Percentiles rank a stretch among this genome's conserved stretches.
Evolutionary conservation across 2,888 invertebrate species (phyloP).

Genomic region (Chorisops tibialis): DNA sequence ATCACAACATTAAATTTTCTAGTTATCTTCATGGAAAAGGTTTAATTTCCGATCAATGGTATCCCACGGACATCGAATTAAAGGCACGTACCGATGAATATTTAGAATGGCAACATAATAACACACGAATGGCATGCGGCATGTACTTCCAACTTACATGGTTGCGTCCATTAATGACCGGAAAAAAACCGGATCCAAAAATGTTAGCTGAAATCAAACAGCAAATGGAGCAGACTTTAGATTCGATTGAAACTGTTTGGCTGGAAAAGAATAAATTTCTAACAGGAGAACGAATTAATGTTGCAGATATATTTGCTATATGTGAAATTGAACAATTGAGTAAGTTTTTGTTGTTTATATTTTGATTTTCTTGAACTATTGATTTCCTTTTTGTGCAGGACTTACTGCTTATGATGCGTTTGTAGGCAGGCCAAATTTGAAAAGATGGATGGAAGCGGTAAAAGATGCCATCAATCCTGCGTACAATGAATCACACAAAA

Average conservation of each 20-base stretch:
- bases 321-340: slow-evolving; percentile 77
- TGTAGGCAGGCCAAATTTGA: slow-evolving; percentile 56
- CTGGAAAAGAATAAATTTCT: slow-evolving; percentile 56
- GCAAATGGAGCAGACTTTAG: slow-evolving; percentile 59
- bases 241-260: slow-evolving; percentile 61
- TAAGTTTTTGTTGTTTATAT: slow-evolving; percentile 46
- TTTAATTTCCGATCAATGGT: slow-evolving; percentile 56
- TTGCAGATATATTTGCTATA: slow-evolving; percentile 72
- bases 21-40: slow-evolving; percentile 52
- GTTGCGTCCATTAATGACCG: slow-evolving; percentile 55
- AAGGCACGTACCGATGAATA: slow-evolving; percentile 66
- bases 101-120: slow-evolving; percentile 67
- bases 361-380: neutral
- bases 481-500: slow-evolving; percentile 60
- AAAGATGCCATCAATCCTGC: slow-evolving; percentile 56
- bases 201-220: slow-evolving; percentile 48
- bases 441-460: slow-evolving; percentile 61
- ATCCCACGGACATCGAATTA: slow-evolving; percentile 57
- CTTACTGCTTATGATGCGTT: slow-evolving; percentile 61
- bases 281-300: slow-evolving; percentile 60
- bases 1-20: slow-evolving; percentile 53
- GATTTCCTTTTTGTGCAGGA: no score
- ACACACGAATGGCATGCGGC: slow-evolving; percentile 58
- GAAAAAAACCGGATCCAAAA: slow-evolving; percentile 50
- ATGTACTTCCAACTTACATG: slow-evolving; percentile 58